Evolutionary conservation across 2,113 vertebrate species (phyloP).

Genomic region (Sisor rabdophorus): DNA sequence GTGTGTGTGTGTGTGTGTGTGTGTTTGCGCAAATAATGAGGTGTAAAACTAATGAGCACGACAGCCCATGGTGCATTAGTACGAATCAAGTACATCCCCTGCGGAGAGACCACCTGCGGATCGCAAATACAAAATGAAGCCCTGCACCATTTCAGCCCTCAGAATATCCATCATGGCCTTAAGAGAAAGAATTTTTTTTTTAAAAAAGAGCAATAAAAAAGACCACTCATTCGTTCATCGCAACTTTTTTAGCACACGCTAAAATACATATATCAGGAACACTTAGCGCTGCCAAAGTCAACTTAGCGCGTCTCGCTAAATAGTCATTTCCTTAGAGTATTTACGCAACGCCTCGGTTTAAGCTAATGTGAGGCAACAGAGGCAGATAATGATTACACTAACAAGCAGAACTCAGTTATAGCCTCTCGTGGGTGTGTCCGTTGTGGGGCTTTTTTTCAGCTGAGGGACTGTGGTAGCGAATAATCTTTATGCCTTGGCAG

Average conservation of each 20-base stretch:
- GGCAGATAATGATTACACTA: conserved; percentile 14
- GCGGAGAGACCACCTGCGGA: conserved; percentile 60
- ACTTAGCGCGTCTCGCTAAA: conserved; percentile 6
- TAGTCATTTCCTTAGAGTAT: conserved; percentile 39
- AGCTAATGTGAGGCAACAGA: conserved; percentile 36
- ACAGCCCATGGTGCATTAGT: conserved; percentile 58
- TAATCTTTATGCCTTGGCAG: too few species aligned
- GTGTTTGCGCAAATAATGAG: conserved; percentile 55
- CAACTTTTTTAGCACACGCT: conserved; percentile 34
- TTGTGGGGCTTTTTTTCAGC: not conserved
- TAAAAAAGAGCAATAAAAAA: conserved; percentile 1
- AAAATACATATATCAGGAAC: conserved; percentile 31
- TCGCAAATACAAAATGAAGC: conserved; percentile 51
- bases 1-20: conserved; percentile 4
- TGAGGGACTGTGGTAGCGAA: not conserved
- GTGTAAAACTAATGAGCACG: conserved; percentile 57
- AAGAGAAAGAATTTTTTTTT: conserved; percentile 11
- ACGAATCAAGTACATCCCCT: conserved; percentile 47
- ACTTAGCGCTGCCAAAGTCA: conserved; percentile 17
- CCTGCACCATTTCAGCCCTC: conserved; percentile 47
- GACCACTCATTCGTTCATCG: conserved; percentile 27
- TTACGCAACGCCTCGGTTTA: conserved; percentile 13
- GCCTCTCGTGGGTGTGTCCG: not conserved
- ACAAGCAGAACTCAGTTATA: not conserved
- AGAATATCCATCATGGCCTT: conserved; percentile 52